Base-by-base conservation (phyloP, 1,140 invertebrate genomes). In the Melipona quadrifasciata region DNA sequence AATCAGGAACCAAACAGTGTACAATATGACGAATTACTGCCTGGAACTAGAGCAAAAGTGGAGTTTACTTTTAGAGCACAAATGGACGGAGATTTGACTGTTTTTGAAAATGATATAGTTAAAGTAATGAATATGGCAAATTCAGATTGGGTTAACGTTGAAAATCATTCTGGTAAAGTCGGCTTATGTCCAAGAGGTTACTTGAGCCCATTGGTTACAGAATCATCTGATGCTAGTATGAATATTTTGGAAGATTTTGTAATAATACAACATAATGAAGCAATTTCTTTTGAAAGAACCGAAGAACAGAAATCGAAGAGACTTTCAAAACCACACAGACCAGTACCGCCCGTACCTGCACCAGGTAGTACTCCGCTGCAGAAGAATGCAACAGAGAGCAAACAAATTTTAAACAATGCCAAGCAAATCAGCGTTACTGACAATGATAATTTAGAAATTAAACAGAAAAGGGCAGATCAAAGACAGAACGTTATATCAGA, bases 91-190 rank as follows among this genome's bases (percentile, higher is more conserved):
- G 96, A 96, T 88, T 87, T 96, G 24, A 94, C 89, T 85, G 91
- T 96, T 6, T 91, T 86, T 3, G 95, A 96, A 91, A 96, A 95
- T 10, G 96, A 96, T 76, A 94, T 95, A 53, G 94, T 96, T 2
- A 94, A 92, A 19, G 92, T 96, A 19, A 80, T 94, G 0, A 91
- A 93, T 78, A 93, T 92, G 86, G 91, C 90, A 16, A 94, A 95
- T 89, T 88, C 92, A n/a, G 93, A 95, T 89, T 95, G 95, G 95
- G 90, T 95, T 17, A 94, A 90, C 21, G 94, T 95, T 19, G 91
- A 90, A 82, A 94, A 94, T 85, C 61, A 88, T 10, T 72, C 70
- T 47, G 94, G 92, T n/a, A 79, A 92, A 71, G 76, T 88, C 70
- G 94, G 94, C n/a, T 87, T 95, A 16, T 95, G 94, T 86, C 94